Base-by-base conservation (phyloP, 2,888 invertebrate genomes). In the Baccha elongata region DNA sequence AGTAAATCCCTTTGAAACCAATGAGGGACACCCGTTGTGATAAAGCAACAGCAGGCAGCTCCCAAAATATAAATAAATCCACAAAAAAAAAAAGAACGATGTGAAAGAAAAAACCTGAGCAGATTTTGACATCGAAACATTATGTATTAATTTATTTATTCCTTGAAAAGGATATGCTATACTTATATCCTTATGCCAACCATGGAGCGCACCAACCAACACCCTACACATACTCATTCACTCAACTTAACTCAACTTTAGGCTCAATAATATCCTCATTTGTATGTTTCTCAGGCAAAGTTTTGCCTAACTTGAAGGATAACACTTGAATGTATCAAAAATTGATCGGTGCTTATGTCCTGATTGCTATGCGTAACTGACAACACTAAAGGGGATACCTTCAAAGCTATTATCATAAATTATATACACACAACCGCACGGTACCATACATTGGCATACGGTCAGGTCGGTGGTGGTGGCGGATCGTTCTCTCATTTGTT, bases 321-420 rank as follows among this genome's bases (percentile, higher is more conserved):
- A 83, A 76, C 83, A 83, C 83, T 83, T 78, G 83, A 78, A 83
- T 83, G 73, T 78, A 83, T 83, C 83, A 83, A 83, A 83, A 83
- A 83, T 83, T 78, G 83, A 83, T 83, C 78, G 83, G 73, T 73
- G 68, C 78, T 83, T 78, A 73, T 72, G 78, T 67, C 78, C 78
- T 83, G 83, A 78, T 83, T 83, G 83, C 78, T 83, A 83, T 83
- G 83, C 83, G 83, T 83, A 83, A 83, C 76, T 83, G 78, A 72
- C 78, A 78, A 83, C 78, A 78, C 67, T 72, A 67, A 83, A 78
- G 67, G 72, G 78, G 71, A 83, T 72, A 78, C 62, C 78, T 68
- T 78, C 73, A 64, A 72, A 83, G 76, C 83, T 83, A 83, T 83
- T 83, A 83, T 78, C 78, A 83, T 83, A 83, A 83, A 83, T 83